Evolutionary conservation across 2,113 vertebrate genomes (phyloP).

Genomic region (Peucedramus taeniatus): DNA sequence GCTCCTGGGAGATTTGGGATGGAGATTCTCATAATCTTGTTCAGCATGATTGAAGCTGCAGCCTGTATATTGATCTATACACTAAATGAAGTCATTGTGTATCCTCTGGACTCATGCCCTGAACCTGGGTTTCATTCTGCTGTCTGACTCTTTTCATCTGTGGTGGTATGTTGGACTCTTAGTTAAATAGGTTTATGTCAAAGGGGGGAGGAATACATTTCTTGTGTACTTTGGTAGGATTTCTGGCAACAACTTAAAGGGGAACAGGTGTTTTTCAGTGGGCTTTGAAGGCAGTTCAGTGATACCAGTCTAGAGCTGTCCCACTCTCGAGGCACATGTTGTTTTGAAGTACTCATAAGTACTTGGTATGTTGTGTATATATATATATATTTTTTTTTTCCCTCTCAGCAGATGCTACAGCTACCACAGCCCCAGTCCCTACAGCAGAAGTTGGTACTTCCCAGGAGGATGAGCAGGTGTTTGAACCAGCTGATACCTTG

Average conservation of each 20-base stretch:
- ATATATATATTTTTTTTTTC: background rate
- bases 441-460: background rate
- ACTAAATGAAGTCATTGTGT: constrained; percentile 22
- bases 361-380: background rate
- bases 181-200: background rate
- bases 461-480: constrained; percentile 33
- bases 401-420: constrained; percentile 8
- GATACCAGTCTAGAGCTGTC: background rate
- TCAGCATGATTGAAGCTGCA: constrained; percentile 5
- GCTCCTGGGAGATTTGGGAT: constrained; percentile 14
- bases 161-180: background rate
- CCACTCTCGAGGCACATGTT: background rate
- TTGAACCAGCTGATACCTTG: constrained; percentile 59
- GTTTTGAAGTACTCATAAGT: background rate
- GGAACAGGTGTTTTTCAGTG: background rate
- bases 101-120: background rate
- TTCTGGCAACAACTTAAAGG: background rate
- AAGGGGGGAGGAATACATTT: background rate
- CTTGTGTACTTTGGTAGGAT: background rate
- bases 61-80: background rate
- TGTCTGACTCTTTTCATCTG: background rate
- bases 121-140: background rate
- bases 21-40: constrained; percentile 1
- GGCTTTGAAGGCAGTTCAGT: background rate
- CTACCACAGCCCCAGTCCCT: background rate